Percentiles rank a stretch among this genome's conserved stretches.
These are phyloP conservation scores for Diorhabda elongata DNA, from an alignment of 1,140 invertebrate genomes.

Conservation along the genomic window DNA sequence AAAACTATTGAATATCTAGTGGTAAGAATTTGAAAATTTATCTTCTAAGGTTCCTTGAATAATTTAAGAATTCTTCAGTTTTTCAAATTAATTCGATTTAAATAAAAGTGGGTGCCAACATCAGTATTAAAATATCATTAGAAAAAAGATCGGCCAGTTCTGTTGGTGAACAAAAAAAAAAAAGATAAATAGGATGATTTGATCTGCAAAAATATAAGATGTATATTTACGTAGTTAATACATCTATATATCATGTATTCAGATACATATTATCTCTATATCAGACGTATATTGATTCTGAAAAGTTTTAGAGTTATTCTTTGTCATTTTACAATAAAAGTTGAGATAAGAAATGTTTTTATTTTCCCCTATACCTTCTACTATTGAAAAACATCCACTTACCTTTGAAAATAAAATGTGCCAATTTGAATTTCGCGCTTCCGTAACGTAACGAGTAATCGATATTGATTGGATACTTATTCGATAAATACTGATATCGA, in stretches of 20 bases:
- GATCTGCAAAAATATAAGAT: slow-evolving; percentile 26
- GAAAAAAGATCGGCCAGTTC: slow-evolving; percentile 43
- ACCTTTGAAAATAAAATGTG: too few species aligned
- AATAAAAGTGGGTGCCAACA: slow-evolving; percentile 41
- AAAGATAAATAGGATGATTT: slow-evolving; percentile 24
- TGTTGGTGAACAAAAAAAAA: slow-evolving; percentile 32
- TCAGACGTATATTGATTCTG: slow-evolving; percentile 45
- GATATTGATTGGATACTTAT: too few species aligned
- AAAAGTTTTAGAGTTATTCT: slow-evolving; percentile 48
- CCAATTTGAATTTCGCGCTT: too few species aligned
- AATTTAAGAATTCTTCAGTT: not conserved
- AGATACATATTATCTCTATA: slow-evolving; percentile 46
- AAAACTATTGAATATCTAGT: not conserved
- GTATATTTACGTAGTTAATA: slow-evolving; percentile 36
- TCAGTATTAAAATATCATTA: slow-evolving; percentile 39
- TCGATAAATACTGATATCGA: too few species aligned
- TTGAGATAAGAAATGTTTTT: slow-evolving; percentile 24
- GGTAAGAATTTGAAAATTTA: slow-evolving; percentile 1
- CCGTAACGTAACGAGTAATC: too few species aligned
- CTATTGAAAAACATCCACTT: too few species aligned
- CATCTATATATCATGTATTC: slow-evolving; percentile 44
- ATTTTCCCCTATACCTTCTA: not conserved
- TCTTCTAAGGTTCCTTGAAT: slow-evolving; percentile 9
- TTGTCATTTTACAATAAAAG: slow-evolving; percentile 50
- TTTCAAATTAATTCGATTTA: slow-evolving; percentile 24